Percentiles rank a stretch among this genome's conserved stretches.
These are phyloP conservation scores for Channa maculata DNA, from an alignment of 2,113 vertebrate genomes.

Conservation along the genomic window DNA sequence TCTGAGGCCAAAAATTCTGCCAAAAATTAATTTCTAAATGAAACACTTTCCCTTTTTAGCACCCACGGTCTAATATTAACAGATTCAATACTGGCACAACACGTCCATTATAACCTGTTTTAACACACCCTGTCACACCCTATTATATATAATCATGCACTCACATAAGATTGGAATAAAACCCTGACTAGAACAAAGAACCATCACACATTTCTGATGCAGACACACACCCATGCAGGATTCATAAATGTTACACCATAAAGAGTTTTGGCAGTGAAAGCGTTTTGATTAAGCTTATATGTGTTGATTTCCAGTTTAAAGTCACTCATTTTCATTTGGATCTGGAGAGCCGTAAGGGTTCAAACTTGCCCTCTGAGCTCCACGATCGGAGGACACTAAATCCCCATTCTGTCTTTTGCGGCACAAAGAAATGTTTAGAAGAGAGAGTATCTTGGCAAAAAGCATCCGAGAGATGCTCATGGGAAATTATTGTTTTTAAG, in stretches of 20 bases:
- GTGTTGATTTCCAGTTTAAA: slow-evolving; percentile 51
- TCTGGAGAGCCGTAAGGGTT: slow-evolving; percentile 41
- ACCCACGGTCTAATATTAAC: not conserved
- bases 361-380: slow-evolving; percentile 64
- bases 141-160: not conserved
- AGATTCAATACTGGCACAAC: not conserved
- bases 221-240: slow-evolving; percentile 24
- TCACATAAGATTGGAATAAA: not conserved
- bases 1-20: not conserved
- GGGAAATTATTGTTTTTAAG: slow-evolving; percentile 80
- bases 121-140: too few relatives aligned
- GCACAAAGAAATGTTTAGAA: slow-evolving; percentile 68
- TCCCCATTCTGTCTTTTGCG: slow-evolving; percentile 72
- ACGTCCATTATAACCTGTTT: too few relatives aligned
- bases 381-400: slow-evolving; percentile 67
- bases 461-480: slow-evolving; percentile 51
- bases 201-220: slow-evolving; percentile 15
- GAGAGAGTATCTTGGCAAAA: slow-evolving; percentile 65
- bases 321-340: slow-evolving; percentile 58
- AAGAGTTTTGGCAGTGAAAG: slow-evolving; percentile 26
- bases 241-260: slow-evolving; percentile 49
- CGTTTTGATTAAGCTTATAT: slow-evolving; percentile 52
- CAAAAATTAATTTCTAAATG: not conserved
- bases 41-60: not conserved
- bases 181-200: not conserved